A percentile compares a stretch with the other conserved stretches of the same genome.
Evolutionary conservation across 1,140 invertebrate genomes (phyloP).

Genomic region (Battus philenor): DNA sequence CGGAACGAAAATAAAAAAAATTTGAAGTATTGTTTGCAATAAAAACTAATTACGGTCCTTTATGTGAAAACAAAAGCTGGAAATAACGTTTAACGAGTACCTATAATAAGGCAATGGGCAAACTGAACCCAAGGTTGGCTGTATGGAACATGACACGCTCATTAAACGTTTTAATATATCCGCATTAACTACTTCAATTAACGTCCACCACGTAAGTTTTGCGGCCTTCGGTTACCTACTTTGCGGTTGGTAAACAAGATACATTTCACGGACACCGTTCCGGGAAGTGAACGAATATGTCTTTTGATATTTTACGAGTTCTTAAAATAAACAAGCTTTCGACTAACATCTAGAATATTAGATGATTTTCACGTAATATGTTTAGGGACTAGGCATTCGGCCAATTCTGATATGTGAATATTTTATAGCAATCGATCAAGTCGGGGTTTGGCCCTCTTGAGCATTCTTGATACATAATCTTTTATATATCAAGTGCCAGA

Average conservation of each 20-base stretch:
- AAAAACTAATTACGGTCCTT: no score
- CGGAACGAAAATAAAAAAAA: no score
- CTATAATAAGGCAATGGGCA: conserved; percentile 2
- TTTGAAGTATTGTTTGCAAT: no score
- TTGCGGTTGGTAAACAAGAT: conserved; percentile 28
- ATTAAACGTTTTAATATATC: conserved; percentile 46
- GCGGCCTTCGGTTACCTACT: conserved; percentile 30
- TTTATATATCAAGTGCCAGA: no score
- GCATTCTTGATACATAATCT: no score
- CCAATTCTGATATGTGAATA: no score
- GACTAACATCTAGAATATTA: no score
- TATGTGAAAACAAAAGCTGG: not conserved
- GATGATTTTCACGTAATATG: no score
- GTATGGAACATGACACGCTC: conserved; percentile 30
- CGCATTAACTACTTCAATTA: conserved; percentile 56
- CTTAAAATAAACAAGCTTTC: conserved; percentile 13
- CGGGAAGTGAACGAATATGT: not conserved
- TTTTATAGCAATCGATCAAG: no score
- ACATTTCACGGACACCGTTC: not conserved
- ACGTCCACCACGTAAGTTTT: conserved; percentile 34
- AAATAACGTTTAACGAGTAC: not conserved
- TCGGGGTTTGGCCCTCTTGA: no score
- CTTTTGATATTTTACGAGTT: conserved; percentile 12
- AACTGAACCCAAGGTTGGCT: conserved; percentile 5
- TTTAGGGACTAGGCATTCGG: not conserved